Evolutionary conservation across 2,888 invertebrate species (phyloP), one percentile per base, ranked within the genome.

Genomic region (Fragum whitleyi): DNA sequence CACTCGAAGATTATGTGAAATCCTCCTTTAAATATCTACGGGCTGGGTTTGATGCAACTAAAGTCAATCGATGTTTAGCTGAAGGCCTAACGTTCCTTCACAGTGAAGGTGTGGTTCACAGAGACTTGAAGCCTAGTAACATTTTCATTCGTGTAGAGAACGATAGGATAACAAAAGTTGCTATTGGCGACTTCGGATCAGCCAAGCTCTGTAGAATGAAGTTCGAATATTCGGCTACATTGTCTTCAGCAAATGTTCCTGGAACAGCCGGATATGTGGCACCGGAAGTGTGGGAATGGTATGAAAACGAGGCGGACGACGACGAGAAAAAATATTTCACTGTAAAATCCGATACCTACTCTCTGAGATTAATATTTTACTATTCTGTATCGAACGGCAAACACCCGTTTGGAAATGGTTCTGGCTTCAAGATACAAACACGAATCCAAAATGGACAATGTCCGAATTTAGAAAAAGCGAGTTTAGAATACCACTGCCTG

Each of bases 271-370:
- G 69, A 0, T 69, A 69, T 28, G 53, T 69, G 26, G 53, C 53
- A 23, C 69, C 69, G 29, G 69, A 69, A 53, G 53, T 53, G 19
- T 69, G 69, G 69, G 53, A 39, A 2, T 65, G 65, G 65, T 65
- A 65, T 23, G 42, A 65, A n/a, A 42, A 39, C 42, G 65, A 65
- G 21, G 21, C 21, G 9, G 65, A 42, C 0, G 42, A 28, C 1
- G 69, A 51, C 32, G 28, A 42, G 23, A 69, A 69, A n/a, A 53
- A 51, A 53, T 47, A 47, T 23, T 53, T 69, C 51, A 69, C 51
- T 1, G 53, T 53, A 14, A 69, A 69, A 39, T 53, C 69, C 14
- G 69, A 69, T 32, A 69, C 53, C 14, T 69, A 23, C 29, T 69
- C 69, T 0, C 53, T 69, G 1, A 53, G 69, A 19, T 28, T 69